phyloP scores from a whole-genome alignment of 2,113 vertebrate genomes.

The Pheucticus melanocephalus region DNA sequence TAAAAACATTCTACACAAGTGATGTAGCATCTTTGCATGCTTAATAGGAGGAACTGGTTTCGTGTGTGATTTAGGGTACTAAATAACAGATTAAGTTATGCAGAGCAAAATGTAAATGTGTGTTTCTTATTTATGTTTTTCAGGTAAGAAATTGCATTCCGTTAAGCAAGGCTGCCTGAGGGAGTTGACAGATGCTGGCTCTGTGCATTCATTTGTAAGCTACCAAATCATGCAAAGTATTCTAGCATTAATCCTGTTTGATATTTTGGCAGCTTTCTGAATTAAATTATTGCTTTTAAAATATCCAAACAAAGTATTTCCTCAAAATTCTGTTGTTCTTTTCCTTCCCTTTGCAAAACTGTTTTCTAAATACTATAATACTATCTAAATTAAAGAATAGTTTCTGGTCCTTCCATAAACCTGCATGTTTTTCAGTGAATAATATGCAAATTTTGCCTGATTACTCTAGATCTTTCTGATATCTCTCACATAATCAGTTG shows the following conservation, averaged over 20 bases:
- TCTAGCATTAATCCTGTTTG: constrained; percentile 27
- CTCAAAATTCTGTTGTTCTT: background rate
- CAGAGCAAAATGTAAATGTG: constrained; percentile 67
- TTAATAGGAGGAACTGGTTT: constrained; percentile 55
- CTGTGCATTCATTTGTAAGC: constrained; percentile 74
- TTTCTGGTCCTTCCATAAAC: background rate
- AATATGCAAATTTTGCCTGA: background rate
- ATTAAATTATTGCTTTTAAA: background rate
- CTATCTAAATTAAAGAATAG: background rate
- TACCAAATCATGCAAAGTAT: constrained; percentile 70
- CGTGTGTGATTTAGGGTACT: constrained; percentile 44
- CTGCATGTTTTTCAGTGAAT: background rate
- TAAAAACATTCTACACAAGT: constrained; percentile 35
- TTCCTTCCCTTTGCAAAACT: background rate
- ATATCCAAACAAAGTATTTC: background rate
- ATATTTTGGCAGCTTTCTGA: constrained; percentile 16
- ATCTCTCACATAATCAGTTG: background rate
- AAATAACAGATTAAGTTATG: constrained; percentile 65
- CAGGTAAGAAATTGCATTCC: constrained; percentile 80
- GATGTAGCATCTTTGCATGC: constrained; percentile 10
- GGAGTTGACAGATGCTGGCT: constrained; percentile 76
- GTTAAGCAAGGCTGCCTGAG: constrained; percentile 73
- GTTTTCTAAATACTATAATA: background rate
- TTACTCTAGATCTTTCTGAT: background rate
- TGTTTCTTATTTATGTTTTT: constrained; percentile 76